A percentile compares a stretch with the other conserved stretches of the same genome.
These are phyloP conservation scores for Apodemia duryi DNA, from an alignment of 2,888 invertebrate genomes.

Conservation along the genomic window DNA sequence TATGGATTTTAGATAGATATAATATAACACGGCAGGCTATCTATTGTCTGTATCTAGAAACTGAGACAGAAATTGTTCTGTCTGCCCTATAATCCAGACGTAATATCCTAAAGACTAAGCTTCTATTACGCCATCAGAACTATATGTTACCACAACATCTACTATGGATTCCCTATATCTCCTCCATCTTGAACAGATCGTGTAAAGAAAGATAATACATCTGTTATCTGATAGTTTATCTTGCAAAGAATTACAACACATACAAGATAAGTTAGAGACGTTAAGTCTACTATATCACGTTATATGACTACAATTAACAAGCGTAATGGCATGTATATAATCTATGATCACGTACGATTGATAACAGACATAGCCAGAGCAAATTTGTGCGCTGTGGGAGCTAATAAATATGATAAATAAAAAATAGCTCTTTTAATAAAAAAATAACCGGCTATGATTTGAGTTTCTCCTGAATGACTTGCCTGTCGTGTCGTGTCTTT, in stretches of 20 bases:
- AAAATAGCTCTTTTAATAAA: no score
- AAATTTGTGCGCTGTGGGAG: background rate
- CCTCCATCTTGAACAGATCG: conserved; percentile 5
- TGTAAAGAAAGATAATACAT: conserved; percentile 5
- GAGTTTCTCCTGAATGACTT: no score
- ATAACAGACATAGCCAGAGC: background rate
- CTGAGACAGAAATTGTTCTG: no score
- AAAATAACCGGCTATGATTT: no score
- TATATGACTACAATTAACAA: background rate
- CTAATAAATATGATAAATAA: no score
- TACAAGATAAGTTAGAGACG: conserved; percentile 6
- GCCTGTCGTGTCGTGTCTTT: no score
- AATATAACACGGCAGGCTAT: no score
- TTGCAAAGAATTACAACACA: conserved; percentile 7
- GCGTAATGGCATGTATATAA: background rate
- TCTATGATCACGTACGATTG: background rate
- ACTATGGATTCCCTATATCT: background rate
- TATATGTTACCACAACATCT: background rate
- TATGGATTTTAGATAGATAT: no score
- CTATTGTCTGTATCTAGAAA: no score
- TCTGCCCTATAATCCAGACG: no score
- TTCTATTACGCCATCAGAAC: background rate
- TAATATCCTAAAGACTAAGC: background rate
- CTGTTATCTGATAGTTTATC: conserved; percentile 5
- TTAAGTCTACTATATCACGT: background rate